Percentiles rank a stretch among this genome's conserved stretches.
phyloP scores from a whole-genome alignment of 2,113 vertebrate genomes.

The Callithrix jacchus region DNA sequence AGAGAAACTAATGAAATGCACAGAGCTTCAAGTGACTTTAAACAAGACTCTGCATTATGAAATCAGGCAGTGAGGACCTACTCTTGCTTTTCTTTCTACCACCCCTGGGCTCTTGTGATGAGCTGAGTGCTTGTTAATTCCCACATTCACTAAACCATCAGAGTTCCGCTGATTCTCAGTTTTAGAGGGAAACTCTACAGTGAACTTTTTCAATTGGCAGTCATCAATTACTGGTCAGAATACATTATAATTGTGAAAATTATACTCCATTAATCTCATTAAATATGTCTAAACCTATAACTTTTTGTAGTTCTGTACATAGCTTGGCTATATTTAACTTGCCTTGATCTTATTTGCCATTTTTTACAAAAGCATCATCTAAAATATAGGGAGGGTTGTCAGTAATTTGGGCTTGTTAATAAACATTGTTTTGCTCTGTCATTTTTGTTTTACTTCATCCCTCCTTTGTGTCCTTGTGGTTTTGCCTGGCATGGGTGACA shows the following conservation, averaged over 20 bases:
- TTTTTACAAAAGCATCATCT: constrained; percentile 49
- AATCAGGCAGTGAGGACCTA: background rate
- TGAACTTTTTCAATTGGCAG: constrained; percentile 33
- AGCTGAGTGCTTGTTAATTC: constrained; percentile 41
- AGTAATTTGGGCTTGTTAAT: constrained; percentile 16
- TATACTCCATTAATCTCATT: constrained; percentile 29
- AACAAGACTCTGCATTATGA: background rate
- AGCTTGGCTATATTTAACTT: constrained; percentile 1
- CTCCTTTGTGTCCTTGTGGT: background rate
- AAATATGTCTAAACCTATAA: background rate
- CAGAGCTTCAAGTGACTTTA: background rate
- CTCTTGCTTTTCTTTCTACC: background rate
- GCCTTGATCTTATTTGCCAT: constrained; percentile 5
- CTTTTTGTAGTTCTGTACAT: background rate
- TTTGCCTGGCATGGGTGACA: constrained; percentile 29
- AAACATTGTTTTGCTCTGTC: background rate
- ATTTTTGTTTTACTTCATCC: constrained; percentile 33
- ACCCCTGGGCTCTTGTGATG: background rate
- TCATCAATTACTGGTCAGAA: constrained; percentile 42
- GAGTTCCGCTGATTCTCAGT: constrained; percentile 43
- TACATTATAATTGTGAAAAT: constrained; percentile 12
- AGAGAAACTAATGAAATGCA: constrained; percentile 19
- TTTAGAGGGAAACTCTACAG: constrained; percentile 8
- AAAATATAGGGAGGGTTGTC: constrained; percentile 41
- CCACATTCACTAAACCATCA: background rate